Percentiles rank a stretch among this genome's conserved stretches.
These are phyloP conservation scores for Gulo gulo DNA, from an alignment of 2,113 vertebrate genomes.

Conservation along the genomic window DNA sequence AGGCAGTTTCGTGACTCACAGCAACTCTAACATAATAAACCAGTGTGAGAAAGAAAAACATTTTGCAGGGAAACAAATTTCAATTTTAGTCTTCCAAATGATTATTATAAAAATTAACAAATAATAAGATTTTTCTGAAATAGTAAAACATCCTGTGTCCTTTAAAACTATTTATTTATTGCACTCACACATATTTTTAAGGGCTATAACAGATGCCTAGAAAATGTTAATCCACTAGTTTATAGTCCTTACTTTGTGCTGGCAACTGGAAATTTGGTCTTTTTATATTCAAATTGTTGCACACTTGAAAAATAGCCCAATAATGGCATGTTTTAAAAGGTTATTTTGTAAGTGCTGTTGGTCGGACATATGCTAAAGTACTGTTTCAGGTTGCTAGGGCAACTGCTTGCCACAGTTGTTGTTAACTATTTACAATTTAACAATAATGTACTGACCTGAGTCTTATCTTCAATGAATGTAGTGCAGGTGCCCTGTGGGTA, in stretches of 20 bases:
- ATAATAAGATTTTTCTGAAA: slow-evolving; percentile 32
- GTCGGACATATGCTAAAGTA: slow-evolving; percentile 57
- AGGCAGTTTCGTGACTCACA: slow-evolving; percentile 61
- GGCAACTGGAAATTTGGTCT: slow-evolving; percentile 54
- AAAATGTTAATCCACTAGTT: slow-evolving; percentile 63
- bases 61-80: slow-evolving; percentile 45
- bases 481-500: neutral
- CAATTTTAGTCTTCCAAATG: slow-evolving; percentile 46
- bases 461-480: slow-evolving; percentile 17
- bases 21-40: slow-evolving; percentile 51
- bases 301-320: slow-evolving; percentile 58
- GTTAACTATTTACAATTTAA: slow-evolving; percentile 59
- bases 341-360: slow-evolving; percentile 48
- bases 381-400: slow-evolving; percentile 62
- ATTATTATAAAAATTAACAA: slow-evolving; percentile 62
- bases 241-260: slow-evolving; percentile 51
- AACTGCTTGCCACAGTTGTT: slow-evolving; percentile 43
- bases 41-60: slow-evolving; percentile 58
- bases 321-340: slow-evolving; percentile 61
- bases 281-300: slow-evolving; percentile 63
- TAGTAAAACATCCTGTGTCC: slow-evolving; percentile 48
- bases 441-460: slow-evolving; percentile 34
- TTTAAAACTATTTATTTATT: slow-evolving; percentile 58
- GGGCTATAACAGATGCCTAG: slow-evolving; percentile 40
- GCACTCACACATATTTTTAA: slow-evolving; percentile 53